These are phyloP conservation scores for Volucella inanis DNA, from an alignment of 2,888 invertebrate genomes.

Conservation along the genomic window DNA sequence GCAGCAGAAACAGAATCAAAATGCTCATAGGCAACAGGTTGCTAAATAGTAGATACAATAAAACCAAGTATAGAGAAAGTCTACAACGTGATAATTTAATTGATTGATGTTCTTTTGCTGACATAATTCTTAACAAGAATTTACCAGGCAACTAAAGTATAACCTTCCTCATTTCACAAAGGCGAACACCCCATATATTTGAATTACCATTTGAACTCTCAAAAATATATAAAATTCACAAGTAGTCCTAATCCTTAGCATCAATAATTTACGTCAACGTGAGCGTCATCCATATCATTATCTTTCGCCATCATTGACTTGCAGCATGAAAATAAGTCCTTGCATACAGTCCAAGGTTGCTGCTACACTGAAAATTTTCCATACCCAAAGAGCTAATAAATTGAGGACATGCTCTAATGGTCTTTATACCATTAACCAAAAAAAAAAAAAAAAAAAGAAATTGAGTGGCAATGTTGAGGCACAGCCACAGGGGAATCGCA, in stretches of 20 bases:
- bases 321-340: constrained; percentile 21
- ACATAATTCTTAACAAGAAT: constrained; percentile 43
- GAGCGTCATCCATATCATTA: constrained; percentile 34
- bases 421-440: constrained; percentile 52
- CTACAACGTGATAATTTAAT: constrained; percentile 55
- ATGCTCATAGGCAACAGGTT: constrained; percentile 60
- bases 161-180: neutral
- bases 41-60: constrained; percentile 51
- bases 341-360: constrained; percentile 67
- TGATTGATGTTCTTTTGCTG: constrained; percentile 39
- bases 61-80: constrained; percentile 19
- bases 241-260: constrained; percentile 52
- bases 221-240: constrained; percentile 38
- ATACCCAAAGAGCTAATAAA: constrained; percentile 59
- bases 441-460: neutral
- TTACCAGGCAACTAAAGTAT: constrained; percentile 12
- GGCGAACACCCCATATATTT: constrained; percentile 18
- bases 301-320: constrained; percentile 16
- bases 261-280: constrained; percentile 63
- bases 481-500: constrained; percentile 1
- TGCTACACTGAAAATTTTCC: constrained; percentile 54
- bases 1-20: neutral
- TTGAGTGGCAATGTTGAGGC: constrained; percentile 10
- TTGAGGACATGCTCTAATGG: constrained; percentile 53
- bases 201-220: constrained; percentile 61